Evolutionary conservation across 2,113 vertebrate species (phyloP).

Genomic region (Ciconia boyciana): DNA sequence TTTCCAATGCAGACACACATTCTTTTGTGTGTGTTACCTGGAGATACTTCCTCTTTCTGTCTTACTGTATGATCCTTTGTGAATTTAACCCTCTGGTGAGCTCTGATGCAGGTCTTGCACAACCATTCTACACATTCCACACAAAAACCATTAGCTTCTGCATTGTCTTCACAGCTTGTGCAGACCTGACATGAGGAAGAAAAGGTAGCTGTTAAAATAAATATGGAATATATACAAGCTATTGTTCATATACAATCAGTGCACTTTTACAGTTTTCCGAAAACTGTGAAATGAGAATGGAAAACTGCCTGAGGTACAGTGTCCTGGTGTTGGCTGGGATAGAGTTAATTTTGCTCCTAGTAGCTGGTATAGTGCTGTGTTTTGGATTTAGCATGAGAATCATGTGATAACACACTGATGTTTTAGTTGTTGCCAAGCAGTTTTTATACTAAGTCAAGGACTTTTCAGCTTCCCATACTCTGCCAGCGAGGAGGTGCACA

Average conservation of each 20-base stretch:
- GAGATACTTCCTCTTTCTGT: conserved; percentile 95
- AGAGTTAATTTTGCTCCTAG: no score
- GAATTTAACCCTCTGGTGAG: conserved; percentile 97
- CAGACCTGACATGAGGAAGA: conserved; percentile 79
- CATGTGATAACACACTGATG: no score
- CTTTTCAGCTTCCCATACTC: no score
- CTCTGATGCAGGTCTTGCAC: conserved; percentile 94
- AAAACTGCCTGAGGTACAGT: neutral
- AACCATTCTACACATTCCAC: conserved; percentile 97
- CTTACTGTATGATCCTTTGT: conserved; percentile 96
- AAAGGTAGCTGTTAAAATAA: neutral
- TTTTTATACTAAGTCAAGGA: no score
- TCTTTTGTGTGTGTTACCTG: conserved; percentile 76
- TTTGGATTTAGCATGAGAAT: no score
- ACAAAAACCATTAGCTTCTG: conserved; percentile 95
- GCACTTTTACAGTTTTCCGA: neutral
- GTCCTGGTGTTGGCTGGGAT: no score
- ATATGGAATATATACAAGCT: neutral
- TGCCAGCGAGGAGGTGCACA: no score
- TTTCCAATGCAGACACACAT: neutral
- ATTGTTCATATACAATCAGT: neutral
- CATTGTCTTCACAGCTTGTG: conserved; percentile 97
- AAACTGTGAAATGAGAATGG: neutral
- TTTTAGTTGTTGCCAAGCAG: no score
- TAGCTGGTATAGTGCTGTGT: no score